Percentiles rank a stretch among this genome's conserved stretches.
Conservation (phyloP, 2,797 vertebrate genomes). For the Cynodonichthys magdalenae region DNA sequence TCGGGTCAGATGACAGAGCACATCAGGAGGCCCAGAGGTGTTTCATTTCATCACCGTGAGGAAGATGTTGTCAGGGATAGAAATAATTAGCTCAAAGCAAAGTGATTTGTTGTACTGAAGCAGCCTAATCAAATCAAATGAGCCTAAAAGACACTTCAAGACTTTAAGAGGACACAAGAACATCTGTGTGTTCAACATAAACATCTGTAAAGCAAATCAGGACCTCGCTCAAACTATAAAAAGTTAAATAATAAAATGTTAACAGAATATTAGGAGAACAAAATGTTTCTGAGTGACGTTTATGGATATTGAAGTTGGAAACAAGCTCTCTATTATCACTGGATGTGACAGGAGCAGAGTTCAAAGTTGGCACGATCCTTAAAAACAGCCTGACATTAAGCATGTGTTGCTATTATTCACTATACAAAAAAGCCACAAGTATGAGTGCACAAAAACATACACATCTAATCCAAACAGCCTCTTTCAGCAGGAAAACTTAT, state of each 20-base stretch:
- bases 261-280: too few species aligned
- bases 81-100: not conserved
- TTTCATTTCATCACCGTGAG: constrained; percentile 29
- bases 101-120: not conserved
- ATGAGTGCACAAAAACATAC: constrained; percentile 4
- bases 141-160: constrained; percentile 10
- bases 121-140: constrained; percentile 1
- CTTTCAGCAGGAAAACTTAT: not conserved
- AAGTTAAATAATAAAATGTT: constrained; percentile 1
- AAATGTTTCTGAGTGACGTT: not conserved
- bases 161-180: constrained; percentile 5
- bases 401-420: constrained; percentile 35
- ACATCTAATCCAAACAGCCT: constrained; percentile 5
- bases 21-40: constrained; percentile 18
- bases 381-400: constrained; percentile 43
- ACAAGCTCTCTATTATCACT: constrained; percentile 30
- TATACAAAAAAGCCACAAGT: constrained; percentile 6
- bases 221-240: constrained; percentile 12
- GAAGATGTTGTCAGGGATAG: not conserved
- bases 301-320: constrained; percentile 13
- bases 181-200: constrained; percentile 9
- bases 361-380: constrained; percentile 20
- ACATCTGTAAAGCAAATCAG: constrained; percentile 31
- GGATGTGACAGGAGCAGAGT: constrained; percentile 21
- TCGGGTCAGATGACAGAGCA: constrained; percentile 40